Evolutionary conservation across 2,888 invertebrate species (phyloP), one percentile per base, ranked within the genome.

Genomic region (Hetaerina titia): DNA sequence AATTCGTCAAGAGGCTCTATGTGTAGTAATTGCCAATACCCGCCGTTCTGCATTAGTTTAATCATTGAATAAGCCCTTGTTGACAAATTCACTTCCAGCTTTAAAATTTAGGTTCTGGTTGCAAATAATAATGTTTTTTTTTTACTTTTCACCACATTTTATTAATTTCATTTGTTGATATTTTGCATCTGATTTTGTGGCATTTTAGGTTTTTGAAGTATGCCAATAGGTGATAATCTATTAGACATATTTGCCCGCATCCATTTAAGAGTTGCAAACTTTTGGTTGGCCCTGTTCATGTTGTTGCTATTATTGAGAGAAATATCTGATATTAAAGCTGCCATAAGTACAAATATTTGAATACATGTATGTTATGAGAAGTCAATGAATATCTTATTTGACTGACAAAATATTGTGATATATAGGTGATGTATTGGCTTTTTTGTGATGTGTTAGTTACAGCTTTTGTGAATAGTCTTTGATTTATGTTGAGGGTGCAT

Each of bases 391-490:
- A 31, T 22, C 81, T 81, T 81, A 81, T 81, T 81, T 81, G 81
- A 81, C 81, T 81, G 25, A 81, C 11, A 81, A 31, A 81, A 81
- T 22, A 81, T 81, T 81, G 81, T 81, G 81, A 81, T 81, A 81
- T 81, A 31, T 25, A 11, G 25, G 81, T 81, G 81, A 25, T 31
- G 25, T n/a, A 31, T 31, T 25, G 81, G 31, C 8, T 25, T 81
- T 81, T 31, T 9, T 81, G 81, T 81, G 31, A 15, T 25, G 25
- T 17, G 9, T 31, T 31, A 25, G 31, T 81, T 31, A 31, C 13
- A 81, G 81, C 31, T 31, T 31, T 31, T 13, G 11, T 81, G 81
- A 22, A 5, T 9, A 19, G 81, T 15, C 31, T 11, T 31, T 25
- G 81, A 13, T 81, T 31, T 81, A 25, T 81, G 31, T 11, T 31